Conservation (phyloP, 2,797 vertebrate species). For the Onychomys torridus region DNA sequence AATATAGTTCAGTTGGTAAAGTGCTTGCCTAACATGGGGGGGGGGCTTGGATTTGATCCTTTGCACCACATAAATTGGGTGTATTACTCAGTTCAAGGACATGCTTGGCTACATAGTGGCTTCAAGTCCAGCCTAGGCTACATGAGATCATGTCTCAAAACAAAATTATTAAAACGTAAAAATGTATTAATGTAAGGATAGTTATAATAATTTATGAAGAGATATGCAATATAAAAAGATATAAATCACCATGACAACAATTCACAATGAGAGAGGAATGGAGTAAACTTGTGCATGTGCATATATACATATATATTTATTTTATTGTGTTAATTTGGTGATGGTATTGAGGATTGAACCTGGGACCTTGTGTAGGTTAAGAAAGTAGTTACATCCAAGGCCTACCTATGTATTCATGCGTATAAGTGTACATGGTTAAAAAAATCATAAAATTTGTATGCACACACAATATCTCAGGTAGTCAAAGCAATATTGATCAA, state of each 20-base stretch:
- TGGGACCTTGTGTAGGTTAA: too few relatives aligned
- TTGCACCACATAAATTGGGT: too few relatives aligned
- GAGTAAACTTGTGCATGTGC: neutral
- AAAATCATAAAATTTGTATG: neutral
- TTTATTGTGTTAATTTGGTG: neutral
- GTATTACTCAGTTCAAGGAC: neutral
- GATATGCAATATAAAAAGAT: neutral
- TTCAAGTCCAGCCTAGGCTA: neutral
- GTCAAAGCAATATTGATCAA: neutral
- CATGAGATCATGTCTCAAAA: neutral
- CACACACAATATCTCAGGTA: neutral
- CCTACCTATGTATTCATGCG: neutral
- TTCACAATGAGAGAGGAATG: neutral
- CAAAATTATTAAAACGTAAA: neutral
- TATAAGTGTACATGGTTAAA: neutral
- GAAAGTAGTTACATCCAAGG: neutral
- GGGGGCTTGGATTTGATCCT: neutral
- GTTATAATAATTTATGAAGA: neutral
- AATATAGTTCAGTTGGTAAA: neutral
- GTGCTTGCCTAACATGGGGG: neutral
- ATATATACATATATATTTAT: neutral
- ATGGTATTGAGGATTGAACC: neutral
- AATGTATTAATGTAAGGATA: neutral
- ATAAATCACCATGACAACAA: neutral
- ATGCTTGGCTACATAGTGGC: neutral